phyloP scores from a whole-genome alignment of 2,888 invertebrate genomes.

The Hydrotaea diabolus region DNA sequence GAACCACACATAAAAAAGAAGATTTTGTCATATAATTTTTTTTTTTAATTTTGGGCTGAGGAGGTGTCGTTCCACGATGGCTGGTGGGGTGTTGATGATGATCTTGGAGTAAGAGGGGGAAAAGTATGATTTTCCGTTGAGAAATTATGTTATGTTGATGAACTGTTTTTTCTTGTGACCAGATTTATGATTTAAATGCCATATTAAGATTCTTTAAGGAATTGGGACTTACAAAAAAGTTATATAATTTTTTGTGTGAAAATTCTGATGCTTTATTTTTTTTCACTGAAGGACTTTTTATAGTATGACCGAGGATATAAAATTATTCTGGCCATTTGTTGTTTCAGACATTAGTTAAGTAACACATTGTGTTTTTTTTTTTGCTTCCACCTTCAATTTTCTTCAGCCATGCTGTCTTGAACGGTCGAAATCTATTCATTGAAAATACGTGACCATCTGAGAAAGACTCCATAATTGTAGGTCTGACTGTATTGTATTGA shows the following conservation, averaged over 20 bases:
- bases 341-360: no score
- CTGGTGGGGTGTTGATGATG: slow-evolving; percentile 14
- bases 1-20: slow-evolving; percentile 25
- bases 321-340: no score
- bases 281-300: not conserved
- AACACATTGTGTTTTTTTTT: no score
- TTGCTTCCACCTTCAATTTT: no score
- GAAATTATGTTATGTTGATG: slow-evolving; percentile 34
- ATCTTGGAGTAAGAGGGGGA: slow-evolving; percentile 8
- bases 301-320: no score
- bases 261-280: not conserved
- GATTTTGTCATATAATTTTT: not conserved
- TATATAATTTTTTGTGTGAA: slow-evolving; percentile 14
- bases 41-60: slow-evolving; percentile 5
- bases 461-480: no score
- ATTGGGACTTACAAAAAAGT: slow-evolving; percentile 21
- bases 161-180: slow-evolving; percentile 25
- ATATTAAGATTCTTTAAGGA: slow-evolving; percentile 40
- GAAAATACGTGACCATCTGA: no score
- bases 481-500: no score
- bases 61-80: slow-evolving; percentile 41
- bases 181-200: slow-evolving; percentile 58
- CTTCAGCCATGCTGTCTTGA: no score
- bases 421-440: no score
- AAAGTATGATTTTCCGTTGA: slow-evolving; percentile 56